phyloP scores from a whole-genome alignment of 92 coral and sea anemone genomes.

The Actinostola sp. region DNA sequence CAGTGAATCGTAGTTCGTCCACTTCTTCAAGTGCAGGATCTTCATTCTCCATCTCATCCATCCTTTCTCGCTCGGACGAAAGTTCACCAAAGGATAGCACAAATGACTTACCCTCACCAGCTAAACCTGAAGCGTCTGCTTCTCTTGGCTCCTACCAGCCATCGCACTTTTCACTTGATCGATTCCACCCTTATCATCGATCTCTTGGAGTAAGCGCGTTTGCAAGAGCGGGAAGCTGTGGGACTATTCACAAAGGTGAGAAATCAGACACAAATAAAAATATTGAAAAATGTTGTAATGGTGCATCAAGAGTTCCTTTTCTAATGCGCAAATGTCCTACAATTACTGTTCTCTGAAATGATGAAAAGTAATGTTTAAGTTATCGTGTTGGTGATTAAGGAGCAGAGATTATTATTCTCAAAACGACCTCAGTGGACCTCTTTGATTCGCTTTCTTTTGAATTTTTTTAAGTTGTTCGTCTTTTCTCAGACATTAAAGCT shows the following conservation, averaged over 20 bases:
- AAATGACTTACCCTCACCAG: conserved; percentile 25
- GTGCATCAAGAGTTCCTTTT: too few species aligned
- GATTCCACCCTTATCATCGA: conserved; percentile 84
- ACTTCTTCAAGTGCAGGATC: conserved; percentile 46
- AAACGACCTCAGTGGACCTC: conserved; percentile 5
- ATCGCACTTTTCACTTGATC: conserved; percentile 61
- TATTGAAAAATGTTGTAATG: too few species aligned
- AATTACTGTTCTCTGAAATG: too few species aligned
- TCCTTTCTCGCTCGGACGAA: conserved; percentile 78
- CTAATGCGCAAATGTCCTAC: too few species aligned
- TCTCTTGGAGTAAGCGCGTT: conserved; percentile 74
- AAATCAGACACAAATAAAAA: not conserved
- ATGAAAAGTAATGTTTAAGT: too few species aligned
- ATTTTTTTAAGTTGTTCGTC: conserved; percentile 1
- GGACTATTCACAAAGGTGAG: conserved; percentile 65
- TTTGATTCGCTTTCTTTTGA: not conserved
- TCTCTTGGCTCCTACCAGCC: conserved; percentile 46
- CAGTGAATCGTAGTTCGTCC: conserved; percentile 41
- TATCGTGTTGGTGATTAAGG: not conserved
- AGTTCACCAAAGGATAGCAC: conserved; percentile 2
- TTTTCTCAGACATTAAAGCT: not conserved
- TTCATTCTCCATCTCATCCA: conserved; percentile 81
- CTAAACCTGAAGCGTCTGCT: conserved; percentile 33
- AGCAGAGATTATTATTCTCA: not conserved
- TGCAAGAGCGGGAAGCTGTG: conserved; percentile 42